Evolutionary conservation across 2,888 invertebrate species (phyloP).

Genomic region (Sphinx pinastri): DNA sequence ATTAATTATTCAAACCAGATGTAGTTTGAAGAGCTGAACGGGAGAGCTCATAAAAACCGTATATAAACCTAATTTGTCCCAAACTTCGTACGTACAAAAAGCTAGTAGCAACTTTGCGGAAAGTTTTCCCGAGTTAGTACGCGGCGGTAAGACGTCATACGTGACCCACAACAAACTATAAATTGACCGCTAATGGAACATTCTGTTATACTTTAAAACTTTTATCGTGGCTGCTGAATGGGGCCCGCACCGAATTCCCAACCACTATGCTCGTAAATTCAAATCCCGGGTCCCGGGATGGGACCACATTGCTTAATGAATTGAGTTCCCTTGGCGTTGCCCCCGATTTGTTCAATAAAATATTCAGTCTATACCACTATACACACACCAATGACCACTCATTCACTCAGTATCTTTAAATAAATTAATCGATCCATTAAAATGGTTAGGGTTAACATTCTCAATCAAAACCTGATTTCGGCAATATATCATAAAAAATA

Average conservation of each 20-base stretch:
- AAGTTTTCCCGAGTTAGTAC: neutral
- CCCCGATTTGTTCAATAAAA: neutral
- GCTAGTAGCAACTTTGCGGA: neutral
- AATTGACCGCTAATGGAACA: neutral
- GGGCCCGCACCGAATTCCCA: neutral
- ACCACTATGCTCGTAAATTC: neutral
- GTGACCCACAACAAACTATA: slow-evolving; percentile 5
- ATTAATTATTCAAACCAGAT: too few species aligned
- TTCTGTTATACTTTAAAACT: neutral
- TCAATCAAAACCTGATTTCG: neutral
- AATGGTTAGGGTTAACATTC: neutral
- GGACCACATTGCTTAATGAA: neutral
- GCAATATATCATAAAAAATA: too few species aligned
- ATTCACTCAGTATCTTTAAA: too few species aligned
- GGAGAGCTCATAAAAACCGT: too few species aligned
- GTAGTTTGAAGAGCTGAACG: too few species aligned
- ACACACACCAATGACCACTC: too few species aligned
- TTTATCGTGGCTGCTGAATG: neutral
- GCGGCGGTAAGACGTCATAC: neutral
- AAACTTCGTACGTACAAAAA: neutral
- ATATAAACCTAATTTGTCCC: neutral
- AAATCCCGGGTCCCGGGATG: neutral
- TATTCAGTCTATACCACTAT: neutral
- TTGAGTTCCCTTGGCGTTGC: neutral
- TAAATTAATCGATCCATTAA: too few species aligned